Percentiles rank a stretch among this genome's conserved stretches.
Evolutionary conservation across 2,797 vertebrate species (phyloP).

Genomic region (Cirrhinus molitorella): DNA sequence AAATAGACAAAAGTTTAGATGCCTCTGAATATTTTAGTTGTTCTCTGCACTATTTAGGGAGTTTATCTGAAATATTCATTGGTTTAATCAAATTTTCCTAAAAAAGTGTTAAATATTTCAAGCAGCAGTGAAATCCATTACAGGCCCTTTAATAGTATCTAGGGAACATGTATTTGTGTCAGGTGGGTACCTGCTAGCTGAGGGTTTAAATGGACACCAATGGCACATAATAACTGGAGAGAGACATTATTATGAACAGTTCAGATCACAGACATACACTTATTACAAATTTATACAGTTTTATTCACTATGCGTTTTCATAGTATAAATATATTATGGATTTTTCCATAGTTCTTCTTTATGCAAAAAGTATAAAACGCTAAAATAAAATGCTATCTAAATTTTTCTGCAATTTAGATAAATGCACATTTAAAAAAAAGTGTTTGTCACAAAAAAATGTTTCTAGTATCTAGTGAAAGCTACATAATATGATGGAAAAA

Average conservation of each 20-base stretch:
- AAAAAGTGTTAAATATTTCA: conserved; percentile 70
- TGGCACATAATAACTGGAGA: conserved; percentile 6
- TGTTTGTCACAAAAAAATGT: not conserved
- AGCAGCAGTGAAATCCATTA: conserved; percentile 64
- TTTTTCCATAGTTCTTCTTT: not conserved
- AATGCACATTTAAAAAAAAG: not conserved
- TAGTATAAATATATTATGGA: not conserved
- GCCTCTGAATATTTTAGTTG: conserved; percentile 65
- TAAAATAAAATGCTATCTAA: not conserved
- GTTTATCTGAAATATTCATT: conserved; percentile 70
- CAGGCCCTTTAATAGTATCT: conserved; percentile 62
- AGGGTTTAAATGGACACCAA: not conserved
- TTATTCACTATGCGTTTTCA: conserved; percentile 3
- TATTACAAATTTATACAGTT: conserved; percentile 18
- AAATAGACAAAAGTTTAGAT: conserved; percentile 55
- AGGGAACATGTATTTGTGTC: conserved; percentile 20
- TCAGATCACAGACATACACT: conserved; percentile 18
- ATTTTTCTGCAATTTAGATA: conserved; percentile 1
- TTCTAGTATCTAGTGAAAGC: not conserved
- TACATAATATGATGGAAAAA: not conserved
- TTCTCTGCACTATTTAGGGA: conserved; percentile 67
- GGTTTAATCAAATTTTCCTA: conserved; percentile 70
- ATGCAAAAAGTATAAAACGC: conserved; percentile 4
- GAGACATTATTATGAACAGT: conserved; percentile 2
- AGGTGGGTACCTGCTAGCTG: conserved; percentile 31